A percentile compares a stretch with the other conserved stretches of the same genome.
These are phyloP conservation scores for Carcinoscorpius rotundicauda DNA, from an alignment of 1,140 invertebrate species.

Conservation along the genomic window DNA sequence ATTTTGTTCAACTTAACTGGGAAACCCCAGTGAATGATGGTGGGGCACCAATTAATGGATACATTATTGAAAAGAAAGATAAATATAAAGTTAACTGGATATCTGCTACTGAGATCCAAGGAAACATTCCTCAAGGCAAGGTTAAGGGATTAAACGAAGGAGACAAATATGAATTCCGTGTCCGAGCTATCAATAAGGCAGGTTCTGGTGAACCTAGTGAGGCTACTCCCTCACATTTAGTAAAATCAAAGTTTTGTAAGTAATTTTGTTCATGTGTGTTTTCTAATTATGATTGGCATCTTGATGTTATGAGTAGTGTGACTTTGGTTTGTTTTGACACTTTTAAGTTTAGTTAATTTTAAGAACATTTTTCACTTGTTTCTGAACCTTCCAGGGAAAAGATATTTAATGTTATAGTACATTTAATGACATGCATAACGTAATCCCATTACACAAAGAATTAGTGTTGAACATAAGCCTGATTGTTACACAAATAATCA, in stretches of 20 bases:
- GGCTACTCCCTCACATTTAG: conserved; percentile 14
- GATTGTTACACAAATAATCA: no score
- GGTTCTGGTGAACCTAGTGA: conserved; percentile 72
- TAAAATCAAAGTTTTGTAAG: conserved; percentile 18
- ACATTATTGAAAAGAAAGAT: conserved; percentile 94
- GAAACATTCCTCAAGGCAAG: conserved; percentile 59
- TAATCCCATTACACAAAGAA: no score
- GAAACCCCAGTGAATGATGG: conserved; percentile 72
- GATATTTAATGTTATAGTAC: no score
- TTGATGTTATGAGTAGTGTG: not conserved
- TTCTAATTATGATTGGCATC: not conserved
- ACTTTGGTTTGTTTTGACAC: not conserved
- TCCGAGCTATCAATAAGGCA: conserved; percentile 85
- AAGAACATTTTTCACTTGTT: no score
- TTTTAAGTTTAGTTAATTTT: no score
- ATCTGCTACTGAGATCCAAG: conserved; percentile 51
- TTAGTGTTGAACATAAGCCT: no score
- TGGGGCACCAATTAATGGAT: conserved; percentile 87
- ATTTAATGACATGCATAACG: no score
- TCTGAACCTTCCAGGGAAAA: no score
- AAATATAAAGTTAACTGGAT: conserved; percentile 79
- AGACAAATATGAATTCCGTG: conserved; percentile 84
- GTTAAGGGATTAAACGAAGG: conserved; percentile 77
- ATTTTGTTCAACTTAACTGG: conserved; percentile 64
- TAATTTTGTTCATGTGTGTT: not conserved